Percentiles rank a stretch among this genome's conserved stretches.
Conservation (phyloP, 2,888 invertebrate species). For the Lithophane ornitopus region DNA sequence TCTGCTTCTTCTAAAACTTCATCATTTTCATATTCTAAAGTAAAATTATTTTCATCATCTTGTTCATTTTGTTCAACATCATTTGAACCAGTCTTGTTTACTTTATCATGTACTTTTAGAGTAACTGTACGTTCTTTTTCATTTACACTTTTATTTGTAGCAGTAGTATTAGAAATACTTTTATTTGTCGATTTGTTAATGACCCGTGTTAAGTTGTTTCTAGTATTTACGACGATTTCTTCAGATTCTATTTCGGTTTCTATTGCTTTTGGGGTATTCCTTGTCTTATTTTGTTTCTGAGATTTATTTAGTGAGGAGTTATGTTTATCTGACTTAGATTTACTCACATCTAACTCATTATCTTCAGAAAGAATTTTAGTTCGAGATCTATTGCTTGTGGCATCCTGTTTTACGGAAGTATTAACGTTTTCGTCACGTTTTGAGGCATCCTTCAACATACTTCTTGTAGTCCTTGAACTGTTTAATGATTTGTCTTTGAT, state of each 20-base stretch:
- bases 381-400: constrained; percentile 30
- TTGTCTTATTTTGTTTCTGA: constrained; percentile 26
- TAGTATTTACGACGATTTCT: background rate
- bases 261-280: constrained; percentile 21
- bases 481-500: constrained; percentile 40
- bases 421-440: constrained; percentile 41
- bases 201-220: constrained; percentile 23
- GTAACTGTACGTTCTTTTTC: constrained; percentile 34
- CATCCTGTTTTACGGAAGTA: constrained; percentile 13
- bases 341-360: constrained; percentile 18
- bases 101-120: constrained; percentile 27
- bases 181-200: constrained; percentile 37
- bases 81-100: constrained; percentile 4
- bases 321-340: constrained; percentile 17
- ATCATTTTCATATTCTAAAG: constrained; percentile 47
- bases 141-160: constrained; percentile 34
- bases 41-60: constrained; percentile 44
- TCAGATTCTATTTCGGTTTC: constrained; percentile 24
- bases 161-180: constrained; percentile 21
- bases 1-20: constrained; percentile 21
- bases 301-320: constrained; percentile 28
- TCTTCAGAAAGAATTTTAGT: constrained; percentile 12
- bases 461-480: constrained; percentile 56
- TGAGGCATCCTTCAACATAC: constrained; percentile 52
- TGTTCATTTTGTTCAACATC: constrained; percentile 9